A percentile compares a stretch with the other conserved stretches of the same genome.
Evolutionary conservation across 2,113 vertebrate species (phyloP).

Genomic region (Picathartes gymnocephalus): DNA sequence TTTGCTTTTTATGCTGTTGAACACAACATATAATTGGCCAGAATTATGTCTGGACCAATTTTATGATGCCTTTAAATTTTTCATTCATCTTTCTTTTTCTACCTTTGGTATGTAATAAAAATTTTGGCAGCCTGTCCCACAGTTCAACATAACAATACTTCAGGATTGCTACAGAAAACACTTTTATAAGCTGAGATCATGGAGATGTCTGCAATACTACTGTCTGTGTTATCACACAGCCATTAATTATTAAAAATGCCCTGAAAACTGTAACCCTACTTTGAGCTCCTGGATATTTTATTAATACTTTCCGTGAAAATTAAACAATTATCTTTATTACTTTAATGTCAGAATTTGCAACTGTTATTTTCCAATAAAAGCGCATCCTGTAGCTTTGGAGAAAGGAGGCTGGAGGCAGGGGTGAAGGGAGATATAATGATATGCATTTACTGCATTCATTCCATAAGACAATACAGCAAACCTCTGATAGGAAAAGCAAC

Average conservation of each 20-base stretch:
- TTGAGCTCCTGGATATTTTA: background rate
- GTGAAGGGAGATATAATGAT: background rate
- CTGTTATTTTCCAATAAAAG: background rate
- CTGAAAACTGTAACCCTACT: background rate
- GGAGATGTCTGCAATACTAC: background rate
- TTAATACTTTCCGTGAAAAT: constrained; percentile 3
- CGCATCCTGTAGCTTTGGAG: background rate
- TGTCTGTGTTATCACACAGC: background rate
- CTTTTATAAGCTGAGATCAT: background rate
- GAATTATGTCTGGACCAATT: background rate
- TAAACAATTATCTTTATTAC: constrained; percentile 24
- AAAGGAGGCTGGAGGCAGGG: background rate
- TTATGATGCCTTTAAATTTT: background rate
- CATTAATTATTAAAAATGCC: constrained; percentile 49
- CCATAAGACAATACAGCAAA: background rate
- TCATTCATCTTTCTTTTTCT: background rate
- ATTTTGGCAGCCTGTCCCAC: background rate
- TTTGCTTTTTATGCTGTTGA: background rate
- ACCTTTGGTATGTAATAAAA: background rate
- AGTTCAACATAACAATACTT: background rate
- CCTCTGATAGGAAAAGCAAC: background rate
- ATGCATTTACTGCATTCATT: background rate
- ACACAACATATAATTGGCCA: background rate
- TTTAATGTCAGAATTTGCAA: background rate
- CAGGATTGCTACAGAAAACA: background rate